These are phyloP conservation scores for Teleogryllus occipitalis DNA, from an alignment of 1,140 invertebrate genomes.

Conservation along the genomic window DNA sequence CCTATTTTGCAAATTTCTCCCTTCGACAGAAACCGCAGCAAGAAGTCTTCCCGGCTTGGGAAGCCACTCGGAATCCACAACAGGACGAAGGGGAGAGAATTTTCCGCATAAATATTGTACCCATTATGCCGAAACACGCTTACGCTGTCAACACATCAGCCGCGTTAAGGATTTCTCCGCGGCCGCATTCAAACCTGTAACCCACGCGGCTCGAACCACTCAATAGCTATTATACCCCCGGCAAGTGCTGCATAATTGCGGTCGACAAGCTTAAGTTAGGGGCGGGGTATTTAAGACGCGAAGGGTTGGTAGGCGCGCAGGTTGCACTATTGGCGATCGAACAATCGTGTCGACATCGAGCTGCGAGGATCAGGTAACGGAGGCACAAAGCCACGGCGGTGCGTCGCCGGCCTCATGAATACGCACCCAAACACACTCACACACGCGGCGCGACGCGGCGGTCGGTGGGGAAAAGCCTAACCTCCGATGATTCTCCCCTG, in stretches of 20 bases:
- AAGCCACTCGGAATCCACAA: neutral
- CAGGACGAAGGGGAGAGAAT: neutral
- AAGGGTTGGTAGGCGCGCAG: neutral
- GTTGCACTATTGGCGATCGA: constrained; percentile 3
- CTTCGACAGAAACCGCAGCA: neutral
- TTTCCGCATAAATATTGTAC: neutral
- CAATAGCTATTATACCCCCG: neutral
- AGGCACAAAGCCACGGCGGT: neutral
- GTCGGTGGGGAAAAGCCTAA: no score
- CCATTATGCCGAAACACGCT: neutral
- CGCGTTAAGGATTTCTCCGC: neutral
- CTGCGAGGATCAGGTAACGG: neutral
- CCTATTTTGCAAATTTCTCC: neutral
- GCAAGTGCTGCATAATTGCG: neutral
- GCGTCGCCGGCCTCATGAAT: neutral
- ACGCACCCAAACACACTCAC: neutral
- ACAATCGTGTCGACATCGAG: neutral
- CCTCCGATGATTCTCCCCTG: no score
- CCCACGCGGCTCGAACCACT: neutral
- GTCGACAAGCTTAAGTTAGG: neutral
- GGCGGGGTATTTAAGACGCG: neutral
- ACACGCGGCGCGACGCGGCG: no score
- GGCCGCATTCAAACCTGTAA: neutral
- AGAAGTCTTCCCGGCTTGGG: neutral
- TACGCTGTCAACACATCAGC: neutral